Base-by-base conservation (phyloP, 2,888 invertebrate species). In the Arctia plantaginis region DNA sequence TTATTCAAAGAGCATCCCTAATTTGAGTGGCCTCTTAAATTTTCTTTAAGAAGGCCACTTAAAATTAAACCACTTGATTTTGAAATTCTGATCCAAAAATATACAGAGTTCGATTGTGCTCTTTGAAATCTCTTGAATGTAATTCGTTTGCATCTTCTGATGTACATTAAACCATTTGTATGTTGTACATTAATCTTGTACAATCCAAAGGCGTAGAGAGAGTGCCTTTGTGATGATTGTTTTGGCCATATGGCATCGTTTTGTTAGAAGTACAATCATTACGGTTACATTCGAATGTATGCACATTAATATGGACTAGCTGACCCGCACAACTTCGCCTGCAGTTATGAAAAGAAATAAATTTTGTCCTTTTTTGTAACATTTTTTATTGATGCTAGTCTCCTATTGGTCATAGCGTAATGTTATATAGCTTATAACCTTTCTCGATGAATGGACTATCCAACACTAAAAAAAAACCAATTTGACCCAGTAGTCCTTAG, bases 111-210 rank as follows among this genome's bases (percentile, higher is more conserved):
- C 72, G 74, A 82, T 82, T 76, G 70, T 59, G 35, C 83, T 82
- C 76, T 77, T 79, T 69, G 77, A 71, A 80, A 79, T 75, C 75
- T 77, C 77, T 82, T 82, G 76, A 83, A 78, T 78, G 79, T 71
- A 65, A 73, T 76, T 71, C 59, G 64, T 74, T 71, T 71, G 41
- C 67, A 62, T 62, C 70, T 59, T 66, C 30, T n/a, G 55, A 30
- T 64, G 15, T 47, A 23, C 20, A 59, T 64, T n/a, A 27, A 41
- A 39, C 20, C 66, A 51, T 69, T 47, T 66, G 64, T 72, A 69
- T 74, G 78, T 74, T 69, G 51, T 72, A 69, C 72, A 82, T 82
- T 77, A 71, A 80, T 82, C 80, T 82, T 78, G 59, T 47, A 35
- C 66, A 66, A 77, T 82, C 82, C 75, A 80, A 75, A 69, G 73